Conservation (phyloP, 1,140 invertebrate genomes). For the Bombus ignitus region DNA sequence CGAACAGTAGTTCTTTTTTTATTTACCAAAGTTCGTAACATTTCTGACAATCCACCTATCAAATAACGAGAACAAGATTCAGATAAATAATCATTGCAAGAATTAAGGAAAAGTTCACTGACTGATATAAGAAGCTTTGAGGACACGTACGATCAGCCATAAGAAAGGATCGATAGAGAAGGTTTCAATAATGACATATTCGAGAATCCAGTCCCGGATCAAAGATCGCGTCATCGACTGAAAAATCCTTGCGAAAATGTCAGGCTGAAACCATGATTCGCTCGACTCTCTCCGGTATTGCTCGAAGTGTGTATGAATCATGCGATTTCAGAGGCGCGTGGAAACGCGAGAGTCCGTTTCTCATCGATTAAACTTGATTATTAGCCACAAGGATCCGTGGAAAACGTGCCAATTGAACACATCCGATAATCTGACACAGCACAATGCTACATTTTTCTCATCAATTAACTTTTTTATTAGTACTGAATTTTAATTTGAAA, state of each 20-base stretch:
- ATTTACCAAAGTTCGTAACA: too few relatives aligned
- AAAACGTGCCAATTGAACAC: slow-evolving; percentile 29
- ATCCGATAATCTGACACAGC: neutral
- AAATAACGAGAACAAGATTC: too few relatives aligned
- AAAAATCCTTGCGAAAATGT: slow-evolving; percentile 70
- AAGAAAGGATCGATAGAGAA: neutral
- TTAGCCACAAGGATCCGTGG: slow-evolving; percentile 11
- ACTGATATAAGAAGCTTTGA: too few relatives aligned
- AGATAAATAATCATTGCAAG: too few relatives aligned
- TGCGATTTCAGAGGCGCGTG: slow-evolving; percentile 1
- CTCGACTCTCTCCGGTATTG: slow-evolving; percentile 30
- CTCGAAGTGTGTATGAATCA: slow-evolving; percentile 37
- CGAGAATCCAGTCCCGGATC: slow-evolving; percentile 22
- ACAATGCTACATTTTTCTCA: slow-evolving; percentile 8
- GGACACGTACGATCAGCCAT: too few relatives aligned
- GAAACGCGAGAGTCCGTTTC: slow-evolving; percentile 13
- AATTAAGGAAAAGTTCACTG: too few relatives aligned
- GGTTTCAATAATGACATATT: neutral
- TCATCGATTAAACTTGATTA: slow-evolving; percentile 33
- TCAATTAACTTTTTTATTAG: slow-evolving; percentile 14
- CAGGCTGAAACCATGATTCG: slow-evolving; percentile 51
- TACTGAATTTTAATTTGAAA: neutral
- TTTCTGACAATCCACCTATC: too few relatives aligned
- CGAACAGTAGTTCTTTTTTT: too few relatives aligned
- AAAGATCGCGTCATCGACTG: slow-evolving; percentile 62